phyloP scores from a whole-genome alignment of 2,113 vertebrate genomes.

The Neomonachus schauinslandi region DNA sequence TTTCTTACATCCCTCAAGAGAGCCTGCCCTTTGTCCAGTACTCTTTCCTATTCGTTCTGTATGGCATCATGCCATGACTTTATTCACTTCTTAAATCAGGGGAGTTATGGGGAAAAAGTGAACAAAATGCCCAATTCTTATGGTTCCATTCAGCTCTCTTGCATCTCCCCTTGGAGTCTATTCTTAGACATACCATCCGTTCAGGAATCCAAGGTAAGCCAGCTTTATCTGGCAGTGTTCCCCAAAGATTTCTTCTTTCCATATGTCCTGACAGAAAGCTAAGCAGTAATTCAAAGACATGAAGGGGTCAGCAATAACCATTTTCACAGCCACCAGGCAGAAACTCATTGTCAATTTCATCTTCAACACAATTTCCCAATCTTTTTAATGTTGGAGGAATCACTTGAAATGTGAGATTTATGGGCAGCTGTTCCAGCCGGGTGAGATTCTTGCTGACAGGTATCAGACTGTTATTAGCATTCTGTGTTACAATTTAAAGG shows the following conservation, averaged over 20 bases:
- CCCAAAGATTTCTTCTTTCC: conserved; percentile 74
- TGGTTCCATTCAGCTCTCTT: conserved; percentile 3
- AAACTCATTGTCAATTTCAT: conserved; percentile 36
- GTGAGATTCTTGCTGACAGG: conserved; percentile 53
- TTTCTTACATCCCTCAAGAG: conserved; percentile 59
- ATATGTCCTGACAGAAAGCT: conserved; percentile 69
- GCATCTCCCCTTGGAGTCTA: conserved; percentile 63
- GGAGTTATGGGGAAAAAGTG: not conserved
- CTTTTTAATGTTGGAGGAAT: conserved; percentile 45
- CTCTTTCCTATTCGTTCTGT: not conserved
- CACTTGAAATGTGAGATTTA: conserved; percentile 56
- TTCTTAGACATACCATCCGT: conserved; percentile 60
- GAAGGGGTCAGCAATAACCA: conserved; percentile 63
- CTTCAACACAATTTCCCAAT: conserved; percentile 47
- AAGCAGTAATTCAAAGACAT: conserved; percentile 69
- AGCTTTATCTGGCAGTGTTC: conserved; percentile 66
- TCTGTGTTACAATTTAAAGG: conserved; percentile 61
- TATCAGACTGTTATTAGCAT: conserved; percentile 61
- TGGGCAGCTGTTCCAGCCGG: conserved; percentile 2
- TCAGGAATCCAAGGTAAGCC: conserved; percentile 75
- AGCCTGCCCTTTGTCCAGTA: conserved; percentile 56
- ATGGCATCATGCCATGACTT: not conserved
- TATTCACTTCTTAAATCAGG: conserved; percentile 56
- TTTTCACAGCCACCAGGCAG: conserved; percentile 22
- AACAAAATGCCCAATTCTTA: conserved; percentile 50